Evolutionary conservation across 2,797 vertebrate species (phyloP), one percentile per base, ranked within the genome.

Genomic region (Telmatherina bonti): DNA sequence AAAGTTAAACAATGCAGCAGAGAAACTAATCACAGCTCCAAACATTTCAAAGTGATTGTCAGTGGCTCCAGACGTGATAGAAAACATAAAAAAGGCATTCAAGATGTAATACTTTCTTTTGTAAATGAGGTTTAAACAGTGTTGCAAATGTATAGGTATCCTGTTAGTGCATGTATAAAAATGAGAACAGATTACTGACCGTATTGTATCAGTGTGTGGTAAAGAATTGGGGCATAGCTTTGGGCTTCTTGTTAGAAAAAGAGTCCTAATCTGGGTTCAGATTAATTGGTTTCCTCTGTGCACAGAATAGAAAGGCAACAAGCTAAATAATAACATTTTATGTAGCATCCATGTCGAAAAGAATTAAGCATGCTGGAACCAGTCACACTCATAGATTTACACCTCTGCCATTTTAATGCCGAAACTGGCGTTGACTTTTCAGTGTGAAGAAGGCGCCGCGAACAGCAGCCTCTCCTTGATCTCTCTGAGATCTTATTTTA

Each of bases 401-500:
- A 30, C 57, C 58, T 70, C 18, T 41, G 41, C 75, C 70, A 62
- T 62, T 60, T 55, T 55, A 78, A 78, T 75, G 84, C 59, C 58
- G 29, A 54, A 70, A 36, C 36, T 35, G 33, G 45, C 45, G 7
- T 63, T 27, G 70, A 60, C 66, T 59, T 26, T 57, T 51, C 26
- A 20, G 33, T 56, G 31, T 26, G 41, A 53, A 59, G 47, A 20
- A 47, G n/a, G 56, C 26, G 4, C 45, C 49, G 36, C 22, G 24
- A 58, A 38, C 69, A 38, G 67, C 84, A 67, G 70, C 74, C 84
- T 95, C 76, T 94, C 83, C 89, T 95, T 94, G 94, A 96, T 95
- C 94, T 96, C 92, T 87, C 95, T 88, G 93, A 95, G 95, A 95
- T 96, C 94, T 96, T 30, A 70, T 84, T 33, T 95, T 84, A 92